These are phyloP conservation scores for Leptinotarsa undecemlineata DNA, from an alignment of 1,140 invertebrate genomes.

Conservation along the genomic window DNA sequence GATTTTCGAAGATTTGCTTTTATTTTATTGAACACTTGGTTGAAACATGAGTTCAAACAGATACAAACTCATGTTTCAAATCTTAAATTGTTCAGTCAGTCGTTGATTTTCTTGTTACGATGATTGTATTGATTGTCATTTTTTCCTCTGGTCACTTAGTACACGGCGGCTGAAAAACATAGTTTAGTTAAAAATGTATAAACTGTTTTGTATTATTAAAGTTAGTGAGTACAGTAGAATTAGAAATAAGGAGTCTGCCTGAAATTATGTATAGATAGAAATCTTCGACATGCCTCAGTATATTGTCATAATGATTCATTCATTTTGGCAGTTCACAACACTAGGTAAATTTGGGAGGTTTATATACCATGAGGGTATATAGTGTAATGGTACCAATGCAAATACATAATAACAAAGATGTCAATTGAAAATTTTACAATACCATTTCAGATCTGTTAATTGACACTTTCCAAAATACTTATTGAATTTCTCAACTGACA, in stretches of 20 bases:
- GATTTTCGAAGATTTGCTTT: constrained; percentile 28
- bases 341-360: no score
- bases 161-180: constrained; percentile 48
- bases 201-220: background rate
- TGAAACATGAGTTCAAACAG: constrained; percentile 28
- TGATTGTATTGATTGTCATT: constrained; percentile 33
- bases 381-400: no score
- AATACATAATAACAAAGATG: no score
- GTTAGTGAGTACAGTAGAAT: background rate
- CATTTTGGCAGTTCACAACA: no score
- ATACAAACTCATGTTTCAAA: constrained; percentile 28
- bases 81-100: constrained; percentile 45
- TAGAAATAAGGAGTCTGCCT: background rate
- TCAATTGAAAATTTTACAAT: no score
- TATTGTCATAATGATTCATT: no score
- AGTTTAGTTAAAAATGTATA: background rate
- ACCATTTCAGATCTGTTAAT: no score
- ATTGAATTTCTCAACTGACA: no score
- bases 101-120: constrained; percentile 30
- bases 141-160: constrained; percentile 41
- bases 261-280: no score
- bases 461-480: no score
- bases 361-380: no score
- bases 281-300: no score
- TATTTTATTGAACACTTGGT: constrained; percentile 42